phyloP scores from a whole-genome alignment of 1,140 invertebrate genomes.

The Mylabris phalerata region DNA sequence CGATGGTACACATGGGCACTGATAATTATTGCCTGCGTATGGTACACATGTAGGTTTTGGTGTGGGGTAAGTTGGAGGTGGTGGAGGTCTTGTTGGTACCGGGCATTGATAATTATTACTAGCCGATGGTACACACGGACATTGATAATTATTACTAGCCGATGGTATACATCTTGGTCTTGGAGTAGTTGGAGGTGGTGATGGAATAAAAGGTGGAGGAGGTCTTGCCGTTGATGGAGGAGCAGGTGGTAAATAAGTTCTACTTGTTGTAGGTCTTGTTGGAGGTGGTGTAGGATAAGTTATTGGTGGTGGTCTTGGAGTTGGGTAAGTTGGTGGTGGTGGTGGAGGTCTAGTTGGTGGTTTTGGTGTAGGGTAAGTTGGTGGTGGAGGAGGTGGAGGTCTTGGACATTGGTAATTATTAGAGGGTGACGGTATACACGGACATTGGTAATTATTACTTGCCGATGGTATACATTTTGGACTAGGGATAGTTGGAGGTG shows the following conservation, averaged over 20 bases:
- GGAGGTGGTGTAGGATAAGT: no score
- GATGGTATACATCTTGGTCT: conserved; percentile 3
- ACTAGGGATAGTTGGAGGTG: no score
- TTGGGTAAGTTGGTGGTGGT: neutral
- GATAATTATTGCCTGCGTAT: neutral
- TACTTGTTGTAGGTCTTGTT: neutral
- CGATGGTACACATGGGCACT: neutral
- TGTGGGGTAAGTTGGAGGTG: conserved; percentile 11
- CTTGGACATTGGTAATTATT: neutral
- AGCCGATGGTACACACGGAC: neutral
- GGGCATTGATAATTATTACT: no score
- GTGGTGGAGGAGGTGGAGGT: no score
- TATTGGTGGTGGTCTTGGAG: neutral
- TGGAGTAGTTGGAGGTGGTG: conserved; percentile 9
- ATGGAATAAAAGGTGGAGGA: neutral
- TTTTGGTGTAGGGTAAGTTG: no score
- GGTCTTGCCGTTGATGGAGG: neutral
- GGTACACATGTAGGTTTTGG: conserved; percentile 1
- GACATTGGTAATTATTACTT: neutral
- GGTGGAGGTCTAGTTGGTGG: no score
- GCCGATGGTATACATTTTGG: neutral
- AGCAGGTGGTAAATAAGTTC: neutral
- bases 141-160: neutral
- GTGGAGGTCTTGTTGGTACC: neutral
- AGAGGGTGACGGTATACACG: neutral